These are phyloP conservation scores for Magallana nippona DNA, from an alignment of 2,888 invertebrate species.

Conservation along the genomic window DNA sequence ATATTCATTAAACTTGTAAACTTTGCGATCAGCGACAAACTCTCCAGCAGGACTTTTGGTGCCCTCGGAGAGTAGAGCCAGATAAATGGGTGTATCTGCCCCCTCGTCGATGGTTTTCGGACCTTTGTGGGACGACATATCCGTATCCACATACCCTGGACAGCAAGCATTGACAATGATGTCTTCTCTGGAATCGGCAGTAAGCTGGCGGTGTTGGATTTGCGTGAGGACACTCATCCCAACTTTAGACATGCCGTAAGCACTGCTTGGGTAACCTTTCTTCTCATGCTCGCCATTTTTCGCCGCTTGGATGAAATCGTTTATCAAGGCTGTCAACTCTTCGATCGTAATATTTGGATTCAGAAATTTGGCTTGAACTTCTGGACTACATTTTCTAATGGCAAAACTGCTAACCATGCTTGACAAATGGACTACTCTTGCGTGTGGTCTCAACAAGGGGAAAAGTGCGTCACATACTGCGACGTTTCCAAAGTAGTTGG, in stretches of 20 bases:
- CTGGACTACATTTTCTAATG: conserved; percentile 73
- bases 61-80: conserved; percentile 35
- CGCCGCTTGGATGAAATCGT: conserved; percentile 84
- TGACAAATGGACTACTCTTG: conserved; percentile 88
- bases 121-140: conserved; percentile 87
- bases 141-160: conserved; percentile 89
- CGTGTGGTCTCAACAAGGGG: conserved; percentile 86
- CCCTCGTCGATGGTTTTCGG: conserved; percentile 78
- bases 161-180: conserved; percentile 85
- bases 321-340: conserved; percentile 84
- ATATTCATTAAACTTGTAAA: conserved; percentile 30
- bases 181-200: conserved; percentile 80
- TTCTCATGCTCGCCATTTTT: conserved; percentile 81
- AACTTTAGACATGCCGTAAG: conserved; percentile 88
- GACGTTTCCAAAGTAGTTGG: conserved; percentile 86
- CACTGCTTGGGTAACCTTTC: conserved; percentile 84
- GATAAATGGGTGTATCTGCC: conserved; percentile 43
- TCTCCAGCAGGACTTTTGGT: conserved; percentile 34
- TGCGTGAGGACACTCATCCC: conserved; percentile 86
- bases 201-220: conserved; percentile 82
- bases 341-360: conserved; percentile 83
- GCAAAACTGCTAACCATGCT: conserved; percentile 86
- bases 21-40: conserved; percentile 39
- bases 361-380: conserved; percentile 71
- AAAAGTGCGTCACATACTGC: conserved; percentile 86